Conservation (phyloP, 2,888 invertebrate genomes). For the Napeogenes inachia region DNA sequence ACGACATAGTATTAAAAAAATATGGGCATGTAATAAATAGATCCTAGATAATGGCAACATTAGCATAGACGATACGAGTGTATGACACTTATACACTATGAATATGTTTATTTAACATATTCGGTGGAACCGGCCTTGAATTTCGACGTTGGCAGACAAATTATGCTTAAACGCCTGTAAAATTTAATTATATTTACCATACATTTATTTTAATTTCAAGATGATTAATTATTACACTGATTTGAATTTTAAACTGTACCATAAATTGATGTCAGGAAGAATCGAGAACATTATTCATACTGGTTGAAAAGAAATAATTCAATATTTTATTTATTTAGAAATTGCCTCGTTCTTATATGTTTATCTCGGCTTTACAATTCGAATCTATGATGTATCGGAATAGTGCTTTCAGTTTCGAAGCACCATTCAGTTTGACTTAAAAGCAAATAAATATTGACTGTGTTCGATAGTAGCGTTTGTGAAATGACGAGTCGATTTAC, state of each 20-base stretch:
- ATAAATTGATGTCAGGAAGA: neutral
- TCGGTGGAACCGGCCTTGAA: neutral
- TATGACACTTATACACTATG: too few species aligned
- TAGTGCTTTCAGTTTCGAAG: constrained; percentile 38
- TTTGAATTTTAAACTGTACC: neutral
- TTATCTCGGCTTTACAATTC: too few species aligned
- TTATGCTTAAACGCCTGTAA: neutral
- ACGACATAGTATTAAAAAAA: too few species aligned
- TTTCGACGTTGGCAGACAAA: neutral
- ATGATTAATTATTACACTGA: neutral
- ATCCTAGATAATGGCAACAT: too few species aligned
- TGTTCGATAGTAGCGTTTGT: constrained; percentile 34
- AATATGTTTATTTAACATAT: neutral
- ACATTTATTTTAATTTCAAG: neutral
- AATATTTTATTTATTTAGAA: constrained; percentile 4
- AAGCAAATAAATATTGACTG: constrained; percentile 49
- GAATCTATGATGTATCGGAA: constrained; percentile 12
- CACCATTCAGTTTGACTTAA: constrained; percentile 45
- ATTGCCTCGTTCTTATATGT: too few species aligned
- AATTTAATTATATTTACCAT: neutral
- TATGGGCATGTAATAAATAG: too few species aligned
- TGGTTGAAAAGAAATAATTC: too few species aligned
- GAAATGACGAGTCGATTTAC: constrained; percentile 30
- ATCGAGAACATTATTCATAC: too few species aligned
- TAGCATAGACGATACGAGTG: too few species aligned